Evolutionary conservation across 2,888 invertebrate genomes (phyloP).

Genomic region (Pelosia muscerda): DNA sequence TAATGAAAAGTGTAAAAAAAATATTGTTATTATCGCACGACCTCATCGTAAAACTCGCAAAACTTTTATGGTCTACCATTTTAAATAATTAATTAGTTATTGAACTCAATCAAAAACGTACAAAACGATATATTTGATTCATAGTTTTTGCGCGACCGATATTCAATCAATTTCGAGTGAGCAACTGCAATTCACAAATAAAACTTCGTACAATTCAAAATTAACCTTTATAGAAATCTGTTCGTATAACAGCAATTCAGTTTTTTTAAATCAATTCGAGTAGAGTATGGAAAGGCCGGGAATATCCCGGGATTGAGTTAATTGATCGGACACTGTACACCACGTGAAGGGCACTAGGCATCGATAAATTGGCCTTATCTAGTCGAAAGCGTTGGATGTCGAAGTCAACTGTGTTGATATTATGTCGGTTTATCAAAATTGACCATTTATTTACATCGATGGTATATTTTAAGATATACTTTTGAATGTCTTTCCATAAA

Average conservation of each 20-base stretch:
- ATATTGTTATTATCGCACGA: background rate
- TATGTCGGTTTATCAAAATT: slow-evolving; percentile 26
- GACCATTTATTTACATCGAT: background rate
- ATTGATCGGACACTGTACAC: slow-evolving; percentile 53
- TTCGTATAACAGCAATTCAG: slow-evolving; percentile 38
- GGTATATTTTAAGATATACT: too few species aligned
- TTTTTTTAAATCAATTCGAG: slow-evolving; percentile 50
- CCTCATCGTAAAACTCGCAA: background rate
- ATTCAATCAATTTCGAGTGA: slow-evolving; percentile 6
- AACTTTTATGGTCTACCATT: background rate
- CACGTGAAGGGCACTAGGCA: slow-evolving; percentile 45
- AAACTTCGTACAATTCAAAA: slow-evolving; percentile 24
- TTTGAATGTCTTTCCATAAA: too few species aligned
- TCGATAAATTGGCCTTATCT: slow-evolving; percentile 52
- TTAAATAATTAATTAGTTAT: background rate
- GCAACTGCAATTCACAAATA: slow-evolving; percentile 8
- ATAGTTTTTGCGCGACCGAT: background rate
- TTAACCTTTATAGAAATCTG: slow-evolving; percentile 29
- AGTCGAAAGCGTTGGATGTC: slow-evolving; percentile 43
- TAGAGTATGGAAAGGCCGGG: slow-evolving; percentile 37
- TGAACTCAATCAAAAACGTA: background rate
- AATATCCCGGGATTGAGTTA: slow-evolving; percentile 51
- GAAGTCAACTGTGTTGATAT: slow-evolving; percentile 32
- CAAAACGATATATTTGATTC: background rate
- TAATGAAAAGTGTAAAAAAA: background rate